Conservation (phyloP, 1,140 invertebrate genomes). For the Heliconius hermathena region DNA sequence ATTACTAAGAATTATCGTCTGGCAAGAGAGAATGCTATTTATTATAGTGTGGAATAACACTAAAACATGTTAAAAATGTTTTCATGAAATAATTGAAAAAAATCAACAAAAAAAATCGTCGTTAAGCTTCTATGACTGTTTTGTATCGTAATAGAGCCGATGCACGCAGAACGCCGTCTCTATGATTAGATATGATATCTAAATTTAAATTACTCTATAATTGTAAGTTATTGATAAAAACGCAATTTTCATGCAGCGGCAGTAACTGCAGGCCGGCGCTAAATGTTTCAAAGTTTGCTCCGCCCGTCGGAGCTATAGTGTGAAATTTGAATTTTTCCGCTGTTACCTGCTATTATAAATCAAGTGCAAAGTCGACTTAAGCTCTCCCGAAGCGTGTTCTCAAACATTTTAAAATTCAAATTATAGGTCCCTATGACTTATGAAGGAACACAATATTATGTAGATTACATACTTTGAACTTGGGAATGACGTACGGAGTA, state of each 20-base stretch:
- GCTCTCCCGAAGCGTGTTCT: conserved; percentile 59
- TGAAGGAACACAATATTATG: conserved; percentile 45
- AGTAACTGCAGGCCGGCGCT: conserved; percentile 58
- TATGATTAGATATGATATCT: not conserved
- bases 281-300: conserved; percentile 57
- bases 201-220: not conserved
- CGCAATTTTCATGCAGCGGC: conserved; percentile 40
- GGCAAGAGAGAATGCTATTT: no score
- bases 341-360: conserved; percentile 79
- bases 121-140: no score
- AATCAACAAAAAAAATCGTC: no score
- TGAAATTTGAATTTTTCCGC: conserved; percentile 78
- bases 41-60: no score
- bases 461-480: conserved; percentile 37
- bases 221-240: conserved; percentile 31
- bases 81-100: no score
- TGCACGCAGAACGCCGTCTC: not conserved
- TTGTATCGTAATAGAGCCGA: not conserved
- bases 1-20: no score
- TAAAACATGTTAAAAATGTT: no score
- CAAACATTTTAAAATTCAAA: conserved; percentile 78
- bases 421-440: conserved; percentile 56
- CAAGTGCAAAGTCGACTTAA: conserved; percentile 72
- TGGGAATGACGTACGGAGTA: conserved; percentile 17
- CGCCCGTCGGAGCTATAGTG: conserved; percentile 42